A percentile compares a stretch with the other conserved stretches of the same genome.
Conservation (phyloP, 1,140 invertebrate species). For the Colletes latitarsis region DNA sequence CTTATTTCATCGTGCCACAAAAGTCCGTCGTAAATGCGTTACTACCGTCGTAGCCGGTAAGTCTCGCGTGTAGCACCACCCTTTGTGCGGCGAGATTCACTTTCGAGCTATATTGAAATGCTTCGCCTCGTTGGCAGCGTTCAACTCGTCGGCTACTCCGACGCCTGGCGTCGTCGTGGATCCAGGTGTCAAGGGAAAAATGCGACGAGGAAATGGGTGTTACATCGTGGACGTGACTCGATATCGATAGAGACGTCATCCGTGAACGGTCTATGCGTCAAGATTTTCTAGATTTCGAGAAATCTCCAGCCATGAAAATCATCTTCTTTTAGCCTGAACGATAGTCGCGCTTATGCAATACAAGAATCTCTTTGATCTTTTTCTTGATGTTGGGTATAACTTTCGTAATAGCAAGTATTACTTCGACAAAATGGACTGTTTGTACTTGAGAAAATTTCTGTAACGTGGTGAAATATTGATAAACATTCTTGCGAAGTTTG, state of each 20-base stretch:
- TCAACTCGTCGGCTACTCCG: background rate
- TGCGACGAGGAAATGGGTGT: background rate
- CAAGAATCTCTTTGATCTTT: too few species aligned
- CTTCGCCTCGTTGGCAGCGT: constrained; percentile 19
- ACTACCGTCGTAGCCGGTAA: background rate
- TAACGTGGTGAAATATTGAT: too few species aligned
- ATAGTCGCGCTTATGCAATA: too few species aligned
- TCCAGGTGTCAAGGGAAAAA: constrained; percentile 8
- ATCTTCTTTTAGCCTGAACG: too few species aligned
- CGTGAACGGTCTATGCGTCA: background rate
- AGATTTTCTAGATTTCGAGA: background rate
- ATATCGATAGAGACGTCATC: background rate
- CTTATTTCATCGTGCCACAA: background rate
- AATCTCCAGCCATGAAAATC: background rate
- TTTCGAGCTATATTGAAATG: constrained; percentile 37
- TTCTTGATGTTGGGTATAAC: too few species aligned
- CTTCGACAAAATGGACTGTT: too few species aligned
- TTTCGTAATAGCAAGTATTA: too few species aligned
- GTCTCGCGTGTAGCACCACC: background rate
- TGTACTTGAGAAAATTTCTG: too few species aligned
- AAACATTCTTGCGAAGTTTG: too few species aligned
- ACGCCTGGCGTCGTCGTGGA: background rate
- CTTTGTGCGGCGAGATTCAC: constrained; percentile 31
- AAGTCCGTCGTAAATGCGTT: constrained; percentile 14
- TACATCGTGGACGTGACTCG: background rate